Conservation (phyloP, 2,113 vertebrate species). For the Hemicordylus capensis region DNA sequence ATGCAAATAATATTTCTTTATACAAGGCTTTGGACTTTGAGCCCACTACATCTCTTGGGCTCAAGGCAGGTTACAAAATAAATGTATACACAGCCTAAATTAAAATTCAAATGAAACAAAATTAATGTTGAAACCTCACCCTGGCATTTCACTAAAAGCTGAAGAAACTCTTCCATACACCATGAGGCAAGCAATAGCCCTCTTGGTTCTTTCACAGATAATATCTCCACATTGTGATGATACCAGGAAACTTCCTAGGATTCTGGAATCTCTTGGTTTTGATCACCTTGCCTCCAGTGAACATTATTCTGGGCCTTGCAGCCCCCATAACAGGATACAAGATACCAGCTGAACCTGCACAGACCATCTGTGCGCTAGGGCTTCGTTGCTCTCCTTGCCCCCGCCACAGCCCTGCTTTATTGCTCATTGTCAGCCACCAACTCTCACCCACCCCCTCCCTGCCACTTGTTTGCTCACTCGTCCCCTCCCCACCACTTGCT, state of each 20-base stretch:
- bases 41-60: background rate
- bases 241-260: background rate
- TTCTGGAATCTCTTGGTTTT: background rate
- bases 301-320: background rate
- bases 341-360: too few species aligned
- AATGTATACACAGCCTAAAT: background rate
- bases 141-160: background rate
- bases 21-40: background rate
- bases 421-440: too few species aligned
- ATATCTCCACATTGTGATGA: background rate
- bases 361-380: too few species aligned
- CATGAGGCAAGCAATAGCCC: background rate
- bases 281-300: background rate
- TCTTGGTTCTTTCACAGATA: background rate
- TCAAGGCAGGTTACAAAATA: background rate
- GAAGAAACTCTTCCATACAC: background rate
- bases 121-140: background rate
- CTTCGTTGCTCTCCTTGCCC: too few species aligned
- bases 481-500: too few species aligned
- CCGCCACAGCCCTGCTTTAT: too few species aligned
- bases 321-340: too few species aligned
- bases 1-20: background rate
- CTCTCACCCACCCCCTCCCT: too few species aligned
- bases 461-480: too few species aligned
- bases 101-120: background rate